Conservation (phyloP, 2,113 vertebrate species). For the Gymnocephalus cernua region DNA sequence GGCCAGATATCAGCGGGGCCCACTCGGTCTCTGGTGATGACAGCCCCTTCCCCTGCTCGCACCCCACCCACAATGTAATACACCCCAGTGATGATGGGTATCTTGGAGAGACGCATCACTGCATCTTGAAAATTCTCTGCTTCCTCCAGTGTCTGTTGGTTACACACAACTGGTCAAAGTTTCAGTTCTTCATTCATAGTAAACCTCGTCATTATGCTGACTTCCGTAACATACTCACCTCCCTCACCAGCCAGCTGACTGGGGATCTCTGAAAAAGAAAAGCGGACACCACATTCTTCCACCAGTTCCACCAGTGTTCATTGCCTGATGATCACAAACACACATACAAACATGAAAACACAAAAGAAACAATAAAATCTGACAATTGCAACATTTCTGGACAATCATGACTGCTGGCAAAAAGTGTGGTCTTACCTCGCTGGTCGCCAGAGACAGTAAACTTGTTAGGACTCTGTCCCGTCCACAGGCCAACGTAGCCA, state of each 20-base stretch:
- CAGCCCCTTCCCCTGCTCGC: constrained; percentile 86
- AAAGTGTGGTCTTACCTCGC: constrained; percentile 81
- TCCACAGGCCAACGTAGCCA: constrained; percentile 95
- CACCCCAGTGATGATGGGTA: constrained; percentile 91
- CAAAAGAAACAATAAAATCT: neutral
- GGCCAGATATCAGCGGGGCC: constrained; percentile 93
- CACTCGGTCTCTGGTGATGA: constrained; percentile 90
- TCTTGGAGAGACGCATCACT: constrained; percentile 85
- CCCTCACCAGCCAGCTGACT: constrained; percentile 92
- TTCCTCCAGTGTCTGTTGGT: constrained; percentile 80
- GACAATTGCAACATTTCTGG: neutral
- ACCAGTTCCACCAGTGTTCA: constrained; percentile 93
- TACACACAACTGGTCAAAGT: neutral
- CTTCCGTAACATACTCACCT: constrained; percentile 82
- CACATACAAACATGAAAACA: constrained; percentile 11
- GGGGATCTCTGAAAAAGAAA: constrained; percentile 85
- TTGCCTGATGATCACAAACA: constrained; percentile 62
- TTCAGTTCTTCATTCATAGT: constrained; percentile 15
- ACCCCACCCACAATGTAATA: constrained; percentile 94
- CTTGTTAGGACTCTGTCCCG: constrained; percentile 91
- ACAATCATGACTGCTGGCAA: too few species aligned
- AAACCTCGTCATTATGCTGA: neutral
- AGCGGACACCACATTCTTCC: constrained; percentile 91
- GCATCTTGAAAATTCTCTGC: constrained; percentile 89
- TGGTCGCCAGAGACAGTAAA: constrained; percentile 93